These are phyloP conservation scores for Solenopsis invicta DNA, from an alignment of 1,140 invertebrate genomes.

Conservation along the genomic window DNA sequence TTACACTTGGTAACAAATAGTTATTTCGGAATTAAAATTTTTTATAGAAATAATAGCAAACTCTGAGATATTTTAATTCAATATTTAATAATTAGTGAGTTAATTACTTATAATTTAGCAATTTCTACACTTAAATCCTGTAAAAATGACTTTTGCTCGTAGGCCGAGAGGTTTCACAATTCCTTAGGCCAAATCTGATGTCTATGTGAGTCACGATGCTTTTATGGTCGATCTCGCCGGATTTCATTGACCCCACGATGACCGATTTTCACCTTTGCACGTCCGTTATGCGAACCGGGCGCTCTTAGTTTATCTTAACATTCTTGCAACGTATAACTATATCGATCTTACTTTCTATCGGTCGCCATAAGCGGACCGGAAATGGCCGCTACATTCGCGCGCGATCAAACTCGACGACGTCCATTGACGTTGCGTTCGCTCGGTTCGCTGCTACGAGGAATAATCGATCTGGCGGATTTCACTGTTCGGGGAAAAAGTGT, in stretches of 20 bases:
- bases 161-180: not conserved
- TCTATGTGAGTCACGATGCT: not conserved
- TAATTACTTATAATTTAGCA: slow-evolving; percentile 5
- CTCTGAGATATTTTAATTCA: not conserved
- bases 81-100: not conserved
- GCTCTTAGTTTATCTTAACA: slow-evolving; percentile 21
- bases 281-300: slow-evolving; percentile 9
- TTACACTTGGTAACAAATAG: not conserved
- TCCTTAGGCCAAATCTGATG: not conserved
- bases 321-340: slow-evolving; percentile 15
- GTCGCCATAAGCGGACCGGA: slow-evolving; percentile 52
- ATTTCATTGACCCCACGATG: slow-evolving; percentile 28
- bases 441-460: too few relatives aligned
- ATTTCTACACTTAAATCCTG: not conserved
- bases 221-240: not conserved
- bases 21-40: not conserved
- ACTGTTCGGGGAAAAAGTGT: slow-evolving; percentile 23
- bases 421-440: slow-evolving; percentile 19
- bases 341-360: slow-evolving; percentile 59
- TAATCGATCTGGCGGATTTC: slow-evolving; percentile 43
- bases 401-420: slow-evolving; percentile 38
- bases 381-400: slow-evolving; percentile 7
- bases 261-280: slow-evolving; percentile 56
- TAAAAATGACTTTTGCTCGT: slow-evolving; percentile 2
- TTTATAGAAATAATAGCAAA: not conserved